Evolutionary conservation across 2,113 vertebrate genomes (phyloP).

Genomic region (Miniopterus natalensis): DNA sequence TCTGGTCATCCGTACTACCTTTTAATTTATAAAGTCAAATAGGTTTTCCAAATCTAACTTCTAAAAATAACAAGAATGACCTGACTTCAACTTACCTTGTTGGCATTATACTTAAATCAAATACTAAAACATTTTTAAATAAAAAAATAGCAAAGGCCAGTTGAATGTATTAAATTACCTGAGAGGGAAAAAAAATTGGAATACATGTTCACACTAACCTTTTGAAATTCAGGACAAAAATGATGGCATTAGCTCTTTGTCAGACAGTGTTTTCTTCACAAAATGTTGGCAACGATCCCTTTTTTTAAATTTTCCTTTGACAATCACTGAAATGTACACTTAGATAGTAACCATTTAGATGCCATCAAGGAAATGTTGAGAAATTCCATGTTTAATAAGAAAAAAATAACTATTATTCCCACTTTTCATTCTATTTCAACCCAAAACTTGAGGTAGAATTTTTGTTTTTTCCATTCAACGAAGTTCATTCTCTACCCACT

Average conservation of each 20-base stretch:
- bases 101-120: constrained; percentile 38
- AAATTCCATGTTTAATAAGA: not conserved
- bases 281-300: constrained; percentile 53
- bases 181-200: not conserved
- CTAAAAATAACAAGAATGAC: not conserved
- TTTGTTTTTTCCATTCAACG: not conserved
- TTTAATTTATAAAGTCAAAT: constrained; percentile 31
- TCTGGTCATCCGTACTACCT: not conserved
- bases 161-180: constrained; percentile 13
- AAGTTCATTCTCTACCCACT: not conserved
- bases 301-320: constrained; percentile 54
- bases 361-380: not conserved
- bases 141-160: not conserved
- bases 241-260: constrained; percentile 29
- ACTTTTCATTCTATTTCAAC: not conserved
- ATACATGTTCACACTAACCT: constrained; percentile 20
- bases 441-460: not conserved
- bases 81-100: constrained; percentile 37
- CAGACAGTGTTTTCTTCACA: constrained; percentile 32
- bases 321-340: not conserved
- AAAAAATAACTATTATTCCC: not conserved
- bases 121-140: constrained; percentile 50
- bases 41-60: not conserved
- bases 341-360: not conserved
- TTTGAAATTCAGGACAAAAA: constrained; percentile 3